These are phyloP conservation scores for Cottoperca gobio DNA, from an alignment of 2,797 vertebrate species.

Conservation along the genomic window DNA sequence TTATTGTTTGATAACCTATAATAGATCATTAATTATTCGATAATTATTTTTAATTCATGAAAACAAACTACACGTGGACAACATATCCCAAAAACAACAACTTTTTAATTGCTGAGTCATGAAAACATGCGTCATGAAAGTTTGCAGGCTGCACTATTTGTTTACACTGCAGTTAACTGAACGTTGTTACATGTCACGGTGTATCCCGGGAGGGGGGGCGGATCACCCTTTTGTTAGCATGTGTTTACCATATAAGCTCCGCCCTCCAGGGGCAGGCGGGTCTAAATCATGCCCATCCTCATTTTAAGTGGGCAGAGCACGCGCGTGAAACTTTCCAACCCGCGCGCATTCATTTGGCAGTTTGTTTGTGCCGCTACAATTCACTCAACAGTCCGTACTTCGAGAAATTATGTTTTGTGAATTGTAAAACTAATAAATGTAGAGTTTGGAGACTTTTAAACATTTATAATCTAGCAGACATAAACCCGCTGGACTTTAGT, in stretches of 20 bases:
- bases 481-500: background rate
- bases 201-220: background rate
- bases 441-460: background rate
- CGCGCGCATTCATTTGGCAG: background rate
- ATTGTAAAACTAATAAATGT: background rate
- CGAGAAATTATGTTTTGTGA: background rate
- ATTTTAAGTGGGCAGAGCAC: background rate
- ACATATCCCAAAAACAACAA: background rate
- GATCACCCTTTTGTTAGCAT: background rate
- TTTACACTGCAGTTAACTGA: background rate
- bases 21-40: background rate
- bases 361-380: background rate
- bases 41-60: background rate
- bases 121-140: background rate
- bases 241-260: background rate
- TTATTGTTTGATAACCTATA: too few relatives aligned
- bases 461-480: background rate
- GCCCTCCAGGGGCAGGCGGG: background rate
- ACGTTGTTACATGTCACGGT: background rate
- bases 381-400: background rate
- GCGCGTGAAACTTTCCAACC: background rate
- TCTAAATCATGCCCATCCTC: fast-evolving
- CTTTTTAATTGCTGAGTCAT: background rate
- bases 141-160: background rate
- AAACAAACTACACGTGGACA: background rate